Evolutionary conservation across 2,113 vertebrate species (phyloP).

Genomic region (human (Homo sapiens)): GRCh38 chr3:183846501-183847000

Average conservation of each 20-base stretch:
- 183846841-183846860: background rate
- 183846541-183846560: background rate
- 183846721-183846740: background rate
- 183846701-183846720: background rate
- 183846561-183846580: background rate
- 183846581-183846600: background rate
- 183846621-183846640: background rate
- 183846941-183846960: background rate
- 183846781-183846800: background rate
- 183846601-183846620: background rate
- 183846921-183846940: background rate
- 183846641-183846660: background rate
- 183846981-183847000: background rate
- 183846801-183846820: constrained; percentile 35
- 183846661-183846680: background rate
- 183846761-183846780: background rate
- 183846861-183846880: background rate
- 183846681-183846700: background rate
- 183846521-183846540: background rate
- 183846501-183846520: background rate
- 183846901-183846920: background rate
- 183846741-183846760: background rate
- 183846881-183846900: background rate
- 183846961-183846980: background rate
- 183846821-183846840: background rate